Evolutionary conservation across 2,888 invertebrate genomes (phyloP).

Genomic region (Odontomyia ornata): DNA sequence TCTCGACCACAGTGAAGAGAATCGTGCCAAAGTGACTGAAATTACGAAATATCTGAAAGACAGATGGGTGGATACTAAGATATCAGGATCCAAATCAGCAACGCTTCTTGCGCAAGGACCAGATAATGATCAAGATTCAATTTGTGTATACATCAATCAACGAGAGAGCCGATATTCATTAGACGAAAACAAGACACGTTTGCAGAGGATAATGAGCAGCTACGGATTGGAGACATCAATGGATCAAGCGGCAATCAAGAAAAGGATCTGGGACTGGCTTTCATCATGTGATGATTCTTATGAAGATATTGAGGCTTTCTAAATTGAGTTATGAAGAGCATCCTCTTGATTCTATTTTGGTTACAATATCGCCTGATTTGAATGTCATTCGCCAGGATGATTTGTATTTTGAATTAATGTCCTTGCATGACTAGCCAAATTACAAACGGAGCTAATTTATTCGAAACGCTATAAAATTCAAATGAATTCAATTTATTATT

Average conservation of each 20-base stretch:
- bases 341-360: neutral
- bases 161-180: constrained; percentile 66
- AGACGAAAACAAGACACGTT: constrained; percentile 67
- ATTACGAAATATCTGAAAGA: constrained; percentile 71
- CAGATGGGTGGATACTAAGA: constrained; percentile 68
- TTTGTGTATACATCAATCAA: constrained; percentile 66
- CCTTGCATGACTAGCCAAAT: neutral
- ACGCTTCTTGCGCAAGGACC: constrained; percentile 59
- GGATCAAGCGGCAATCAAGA: constrained; percentile 70
- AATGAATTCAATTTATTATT: neutral
- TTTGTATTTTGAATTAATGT: neutral
- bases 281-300: constrained; percentile 66
- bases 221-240: constrained; percentile 73
- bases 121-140: constrained; percentile 63
- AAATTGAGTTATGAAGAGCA: neutral
- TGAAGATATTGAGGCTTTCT: constrained; percentile 55
- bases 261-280: constrained; percentile 75
- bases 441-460: neutral
- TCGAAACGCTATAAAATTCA: neutral
- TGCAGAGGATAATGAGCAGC: constrained; percentile 67
- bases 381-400: neutral
- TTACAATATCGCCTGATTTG: too few species aligned
- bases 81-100: constrained; percentile 67
- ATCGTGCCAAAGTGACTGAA: constrained; percentile 70
- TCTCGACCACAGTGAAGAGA: constrained; percentile 74